These are phyloP conservation scores for Agapetus fuscipes DNA, from an alignment of 2,888 invertebrate species.

Conservation along the genomic window DNA sequence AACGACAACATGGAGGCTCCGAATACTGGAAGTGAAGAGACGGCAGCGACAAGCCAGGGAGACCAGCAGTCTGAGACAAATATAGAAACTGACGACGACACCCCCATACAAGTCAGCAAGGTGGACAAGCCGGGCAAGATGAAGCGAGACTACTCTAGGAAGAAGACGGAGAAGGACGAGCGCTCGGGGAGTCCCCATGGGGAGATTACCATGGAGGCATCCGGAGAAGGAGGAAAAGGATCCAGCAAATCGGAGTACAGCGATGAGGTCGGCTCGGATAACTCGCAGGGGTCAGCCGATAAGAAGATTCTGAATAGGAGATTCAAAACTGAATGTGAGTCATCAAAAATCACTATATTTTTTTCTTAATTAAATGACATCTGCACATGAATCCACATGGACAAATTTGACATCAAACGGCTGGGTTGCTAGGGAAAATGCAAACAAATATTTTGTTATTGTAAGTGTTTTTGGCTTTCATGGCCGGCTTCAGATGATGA, in stretches of 20 bases:
- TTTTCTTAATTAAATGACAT: too few relatives aligned
- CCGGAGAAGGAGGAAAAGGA: background rate
- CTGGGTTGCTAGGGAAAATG: too few relatives aligned
- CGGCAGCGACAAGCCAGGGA: slow-evolving; percentile 28
- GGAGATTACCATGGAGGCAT: slow-evolving; percentile 13
- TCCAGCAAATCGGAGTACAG: slow-evolving; percentile 30
- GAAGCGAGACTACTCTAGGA: slow-evolving; percentile 51
- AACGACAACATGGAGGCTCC: too few relatives aligned
- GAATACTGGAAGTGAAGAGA: too few relatives aligned
- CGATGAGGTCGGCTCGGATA: slow-evolving; percentile 29
- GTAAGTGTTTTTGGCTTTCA: too few relatives aligned
- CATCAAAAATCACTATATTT: background rate
- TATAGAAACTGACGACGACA: slow-evolving; percentile 47
- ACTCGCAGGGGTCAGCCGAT: slow-evolving; percentile 19
- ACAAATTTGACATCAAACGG: too few relatives aligned
- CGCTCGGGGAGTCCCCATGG: slow-evolving; percentile 28
- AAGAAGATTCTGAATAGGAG: slow-evolving; percentile 16
- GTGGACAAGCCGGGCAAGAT: slow-evolving; percentile 53
- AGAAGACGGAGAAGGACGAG: slow-evolving; percentile 38
- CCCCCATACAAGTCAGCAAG: slow-evolving; percentile 51
- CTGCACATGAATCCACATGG: too few relatives aligned
- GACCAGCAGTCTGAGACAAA: slow-evolving; percentile 25
- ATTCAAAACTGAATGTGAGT: slow-evolving; percentile 19
- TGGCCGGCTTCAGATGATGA: too few relatives aligned
- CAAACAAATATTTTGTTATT: too few relatives aligned